phyloP scores from a whole-genome alignment of 2,797 vertebrate genomes.

The Oreonectes daqikongensis region DNA sequence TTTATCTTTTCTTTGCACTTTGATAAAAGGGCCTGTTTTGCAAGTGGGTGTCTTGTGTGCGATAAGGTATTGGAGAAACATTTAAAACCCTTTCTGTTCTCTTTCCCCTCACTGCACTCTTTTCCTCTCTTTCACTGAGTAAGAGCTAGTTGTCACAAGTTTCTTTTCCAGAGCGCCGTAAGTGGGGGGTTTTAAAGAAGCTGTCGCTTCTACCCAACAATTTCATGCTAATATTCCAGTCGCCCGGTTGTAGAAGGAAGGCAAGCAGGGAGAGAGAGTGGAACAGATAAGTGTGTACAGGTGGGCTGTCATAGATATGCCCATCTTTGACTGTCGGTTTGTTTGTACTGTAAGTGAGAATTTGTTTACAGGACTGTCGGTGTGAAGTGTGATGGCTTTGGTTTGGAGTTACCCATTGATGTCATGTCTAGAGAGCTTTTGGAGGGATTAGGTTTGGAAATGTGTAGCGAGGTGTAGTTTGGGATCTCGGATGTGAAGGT shows the following conservation, averaged over 20 bases:
- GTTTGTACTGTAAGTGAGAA: background rate
- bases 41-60: too few species aligned
- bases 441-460: background rate
- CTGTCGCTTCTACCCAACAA: conserved; percentile 55
- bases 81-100: conserved; percentile 31
- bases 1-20: background rate
- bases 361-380: conserved; percentile 44
- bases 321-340: conserved; percentile 15
- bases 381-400: conserved; percentile 28
- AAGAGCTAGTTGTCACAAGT: conserved; percentile 52
- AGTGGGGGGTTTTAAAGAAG: conserved; percentile 59
- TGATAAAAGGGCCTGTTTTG: background rate
- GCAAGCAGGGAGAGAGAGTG: background rate
- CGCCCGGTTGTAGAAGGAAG: conserved; percentile 37
- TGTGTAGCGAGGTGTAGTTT: background rate
- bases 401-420: conserved; percentile 1
- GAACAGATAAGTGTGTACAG: conserved; percentile 2
- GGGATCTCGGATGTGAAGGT: background rate
- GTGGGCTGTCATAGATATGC: conserved; percentile 46
- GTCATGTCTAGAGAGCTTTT: background rate
- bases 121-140: conserved; percentile 28
- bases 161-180: conserved; percentile 43
- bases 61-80: conserved; percentile 34
- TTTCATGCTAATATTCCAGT: conserved; percentile 62
- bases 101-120: conserved; percentile 9